Conservation (phyloP, 1,140 invertebrate genomes). For the Teleogryllus occipitalis region DNA sequence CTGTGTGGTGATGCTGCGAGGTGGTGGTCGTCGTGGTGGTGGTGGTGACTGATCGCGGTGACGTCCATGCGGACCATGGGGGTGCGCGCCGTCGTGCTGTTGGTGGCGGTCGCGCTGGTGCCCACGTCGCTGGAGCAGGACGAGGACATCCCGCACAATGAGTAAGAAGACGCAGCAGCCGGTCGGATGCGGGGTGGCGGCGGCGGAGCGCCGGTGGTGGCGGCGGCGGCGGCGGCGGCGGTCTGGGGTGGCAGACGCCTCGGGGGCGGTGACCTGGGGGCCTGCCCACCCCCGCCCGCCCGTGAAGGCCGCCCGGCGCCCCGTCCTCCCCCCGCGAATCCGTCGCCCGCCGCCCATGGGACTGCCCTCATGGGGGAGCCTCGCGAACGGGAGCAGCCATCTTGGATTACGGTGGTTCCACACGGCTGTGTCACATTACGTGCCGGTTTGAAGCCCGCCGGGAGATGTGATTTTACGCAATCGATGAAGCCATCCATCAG, state of each 20-base stretch:
- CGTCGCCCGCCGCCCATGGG: background rate
- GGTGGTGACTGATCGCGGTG: background rate
- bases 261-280: too few species aligned
- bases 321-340: too few species aligned
- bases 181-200: too few species aligned
- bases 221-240: too few species aligned
- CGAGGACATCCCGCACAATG: slow-evolving; percentile 74
- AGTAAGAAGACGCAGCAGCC: slow-evolving; percentile 49
- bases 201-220: too few species aligned
- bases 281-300: too few species aligned
- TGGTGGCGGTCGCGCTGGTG: slow-evolving; percentile 20
- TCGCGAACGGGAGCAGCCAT: background rate
- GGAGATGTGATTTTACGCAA: background rate
- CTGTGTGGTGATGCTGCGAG: background rate
- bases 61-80: background rate
- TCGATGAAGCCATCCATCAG: background rate
- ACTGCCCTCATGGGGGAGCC: too few species aligned
- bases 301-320: too few species aligned
- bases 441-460: background rate
- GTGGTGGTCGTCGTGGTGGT: background rate
- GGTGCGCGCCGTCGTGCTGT: background rate
- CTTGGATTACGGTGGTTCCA: background rate
- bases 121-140: slow-evolving; percentile 52
- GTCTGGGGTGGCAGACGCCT: too few species aligned
- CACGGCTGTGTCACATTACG: background rate